Evolutionary conservation across 2,113 vertebrate species (phyloP).

Genomic region (Nothocercus julius): DNA sequence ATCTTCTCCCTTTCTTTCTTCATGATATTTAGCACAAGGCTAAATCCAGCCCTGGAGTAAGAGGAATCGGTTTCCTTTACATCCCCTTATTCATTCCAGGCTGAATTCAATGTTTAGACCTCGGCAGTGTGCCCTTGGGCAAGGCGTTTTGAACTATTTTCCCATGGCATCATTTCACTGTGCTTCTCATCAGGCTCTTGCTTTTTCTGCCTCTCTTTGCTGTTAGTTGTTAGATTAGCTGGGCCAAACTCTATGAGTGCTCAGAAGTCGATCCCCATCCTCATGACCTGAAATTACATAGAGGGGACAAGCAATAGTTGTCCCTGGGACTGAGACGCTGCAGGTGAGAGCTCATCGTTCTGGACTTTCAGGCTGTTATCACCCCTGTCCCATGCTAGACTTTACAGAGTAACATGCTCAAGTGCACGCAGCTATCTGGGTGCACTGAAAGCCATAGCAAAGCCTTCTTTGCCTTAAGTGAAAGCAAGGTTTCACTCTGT

Average conservation of each 20-base stretch:
- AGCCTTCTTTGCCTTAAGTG: not conserved
- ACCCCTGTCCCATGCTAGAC: not conserved
- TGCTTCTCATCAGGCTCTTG: constrained; percentile 2
- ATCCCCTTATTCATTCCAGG: not conserved
- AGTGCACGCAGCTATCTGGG: not conserved
- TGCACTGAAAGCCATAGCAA: not conserved
- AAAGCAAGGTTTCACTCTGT: not conserved
- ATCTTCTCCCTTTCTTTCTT: constrained; percentile 10
- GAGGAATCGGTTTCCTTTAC: constrained; percentile 13
- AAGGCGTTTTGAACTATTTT: constrained; percentile 36
- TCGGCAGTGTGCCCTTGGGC: not conserved
- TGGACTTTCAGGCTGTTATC: not conserved
- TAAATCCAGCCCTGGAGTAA: constrained; percentile 19
- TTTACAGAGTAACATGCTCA: not conserved
- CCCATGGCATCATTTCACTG: constrained; percentile 35
- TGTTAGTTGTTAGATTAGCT: not conserved
- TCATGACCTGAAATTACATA: rapidly evolving
- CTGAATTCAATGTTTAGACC: constrained; percentile 8
- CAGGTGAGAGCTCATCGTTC: not conserved
- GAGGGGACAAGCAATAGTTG: not conserved
- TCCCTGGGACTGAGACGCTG: not conserved
- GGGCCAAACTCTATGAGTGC: not conserved
- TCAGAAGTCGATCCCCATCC: not conserved
- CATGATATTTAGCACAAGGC: not conserved
- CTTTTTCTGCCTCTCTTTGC: not conserved